These are phyloP conservation scores for Anthopleura sola DNA, from an alignment of 64 coral and sea anemone species.

Conservation along the genomic window DNA sequence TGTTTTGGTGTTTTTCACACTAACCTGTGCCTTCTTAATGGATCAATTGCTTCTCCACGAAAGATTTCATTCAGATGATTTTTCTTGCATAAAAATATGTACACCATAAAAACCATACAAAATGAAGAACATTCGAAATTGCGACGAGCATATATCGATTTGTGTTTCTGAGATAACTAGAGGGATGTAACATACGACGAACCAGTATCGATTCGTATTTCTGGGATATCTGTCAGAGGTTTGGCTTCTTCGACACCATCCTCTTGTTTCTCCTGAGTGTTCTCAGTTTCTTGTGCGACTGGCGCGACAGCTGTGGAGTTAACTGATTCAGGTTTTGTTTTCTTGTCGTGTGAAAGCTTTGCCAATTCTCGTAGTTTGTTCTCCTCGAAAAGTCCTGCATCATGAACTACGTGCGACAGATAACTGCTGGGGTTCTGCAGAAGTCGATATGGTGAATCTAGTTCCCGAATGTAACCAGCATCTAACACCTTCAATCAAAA, in stretches of 20 bases:
- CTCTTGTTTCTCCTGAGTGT: neutral
- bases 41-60: no score
- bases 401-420: neutral
- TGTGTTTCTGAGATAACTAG: neutral
- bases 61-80: no score
- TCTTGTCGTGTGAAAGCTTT: neutral
- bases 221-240: neutral
- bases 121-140: no score
- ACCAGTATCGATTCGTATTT: conserved; percentile 15
- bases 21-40: no score
- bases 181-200: neutral
- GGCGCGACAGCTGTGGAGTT: neutral
- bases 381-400: conserved; percentile 1
- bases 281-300: neutral
- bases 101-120: no score
- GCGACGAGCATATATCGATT: no score
- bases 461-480: conserved; percentile 8
- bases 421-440: conserved; percentile 23
- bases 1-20: no score
- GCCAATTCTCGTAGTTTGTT: conserved; percentile 2
- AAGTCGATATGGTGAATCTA: conserved; percentile 9
- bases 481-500: conserved; percentile 3
- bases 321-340: neutral
- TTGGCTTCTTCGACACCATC: neutral
- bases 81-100: no score